Conservation (phyloP, 2,888 invertebrate genomes). For the Onchidella celtica region DNA sequence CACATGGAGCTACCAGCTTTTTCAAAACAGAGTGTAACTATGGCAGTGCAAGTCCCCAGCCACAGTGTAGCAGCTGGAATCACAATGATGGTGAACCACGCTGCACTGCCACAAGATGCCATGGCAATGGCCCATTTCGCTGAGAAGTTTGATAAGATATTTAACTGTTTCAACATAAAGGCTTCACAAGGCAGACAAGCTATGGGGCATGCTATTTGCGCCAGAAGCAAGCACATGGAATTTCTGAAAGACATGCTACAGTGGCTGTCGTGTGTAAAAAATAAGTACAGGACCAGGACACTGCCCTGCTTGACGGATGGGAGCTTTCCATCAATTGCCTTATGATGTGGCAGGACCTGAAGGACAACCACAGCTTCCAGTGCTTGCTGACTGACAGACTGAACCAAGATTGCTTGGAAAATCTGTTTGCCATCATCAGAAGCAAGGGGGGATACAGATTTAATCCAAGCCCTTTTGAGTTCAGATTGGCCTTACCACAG, state of each 20-base stretch:
- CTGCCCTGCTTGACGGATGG: slow-evolving; percentile 19
- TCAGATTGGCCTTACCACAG: slow-evolving; percentile 4
- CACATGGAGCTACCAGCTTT: slow-evolving; percentile 8
- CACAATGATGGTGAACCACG: not conserved
- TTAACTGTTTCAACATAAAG: slow-evolving; percentile 13
- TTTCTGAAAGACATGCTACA: not conserved
- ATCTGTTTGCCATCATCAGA: too few relatives aligned
- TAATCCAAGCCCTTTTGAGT: slow-evolving; percentile 7
- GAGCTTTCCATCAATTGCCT: slow-evolving; percentile 6
- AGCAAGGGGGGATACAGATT: slow-evolving; percentile 19
- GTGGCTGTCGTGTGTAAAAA: slow-evolving; percentile 10
- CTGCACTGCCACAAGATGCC: slow-evolving; percentile 11
- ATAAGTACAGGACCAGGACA: not conserved
- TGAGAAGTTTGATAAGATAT: slow-evolving; percentile 17
- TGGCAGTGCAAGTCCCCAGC: not conserved
- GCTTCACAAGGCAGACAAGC: not conserved
- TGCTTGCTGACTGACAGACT: too few relatives aligned
- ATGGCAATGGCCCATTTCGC: not conserved
- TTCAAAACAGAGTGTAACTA: slow-evolving; percentile 56
- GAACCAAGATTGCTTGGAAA: too few relatives aligned
- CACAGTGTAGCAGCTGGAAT: slow-evolving; percentile 32
- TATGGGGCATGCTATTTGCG: slow-evolving; percentile 19
- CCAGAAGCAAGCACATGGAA: not conserved
- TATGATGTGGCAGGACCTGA: slow-evolving; percentile 10
- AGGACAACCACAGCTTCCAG: not conserved